Base-by-base conservation (phyloP, 2,113 vertebrate species). In the Alosa alosa region DNA sequence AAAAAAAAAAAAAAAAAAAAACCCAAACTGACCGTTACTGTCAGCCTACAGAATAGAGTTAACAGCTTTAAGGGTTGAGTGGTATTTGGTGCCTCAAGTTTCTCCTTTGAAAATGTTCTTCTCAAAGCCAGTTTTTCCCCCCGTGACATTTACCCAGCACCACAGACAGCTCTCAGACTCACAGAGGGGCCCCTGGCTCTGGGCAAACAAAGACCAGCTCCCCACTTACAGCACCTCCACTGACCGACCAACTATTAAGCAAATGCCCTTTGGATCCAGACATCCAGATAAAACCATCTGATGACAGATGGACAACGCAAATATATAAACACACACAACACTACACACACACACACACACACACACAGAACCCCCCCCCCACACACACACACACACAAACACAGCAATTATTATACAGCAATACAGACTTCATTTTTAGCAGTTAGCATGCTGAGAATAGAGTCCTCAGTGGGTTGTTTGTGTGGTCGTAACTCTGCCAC, bases 101-200 rank as follows among this genome's bases (percentile, higher is more conserved):
- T 36, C 1, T 31, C 25, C 64, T 72, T 72, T 36, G 64, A 36
- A 13, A 72, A 72, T 31, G 64, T 72, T 72, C 86, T 84, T 78
- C 85, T 88, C 86, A 83, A 45, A 20, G 25, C 52, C 2, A 81
- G 75, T 83, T 11, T 87, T 90, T 85, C 85, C 11, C 11, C 11
- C 83, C 84, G 50, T 87, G 87, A 85, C 86, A 90, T 87, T 81
- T 72, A 86, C 86, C 84, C 68, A 86, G 84, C 25, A 22, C 85
- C 46, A 49, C 50, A 49, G 64, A 83, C 31, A 50, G 9, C 55
- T 39, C 85, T 78, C 72, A 78, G 55, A 83, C 82, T 86, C 82
- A 85, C 84, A 89, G 84, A 85, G 72, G 45, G 52, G 57, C 82
- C 82, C 31, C 81, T 68, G 83, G 47, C 60, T 84, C 39, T 20